Evolutionary conservation across 2,113 vertebrate genomes (phyloP).

Genomic region (Siphamia tubifer): DNA sequence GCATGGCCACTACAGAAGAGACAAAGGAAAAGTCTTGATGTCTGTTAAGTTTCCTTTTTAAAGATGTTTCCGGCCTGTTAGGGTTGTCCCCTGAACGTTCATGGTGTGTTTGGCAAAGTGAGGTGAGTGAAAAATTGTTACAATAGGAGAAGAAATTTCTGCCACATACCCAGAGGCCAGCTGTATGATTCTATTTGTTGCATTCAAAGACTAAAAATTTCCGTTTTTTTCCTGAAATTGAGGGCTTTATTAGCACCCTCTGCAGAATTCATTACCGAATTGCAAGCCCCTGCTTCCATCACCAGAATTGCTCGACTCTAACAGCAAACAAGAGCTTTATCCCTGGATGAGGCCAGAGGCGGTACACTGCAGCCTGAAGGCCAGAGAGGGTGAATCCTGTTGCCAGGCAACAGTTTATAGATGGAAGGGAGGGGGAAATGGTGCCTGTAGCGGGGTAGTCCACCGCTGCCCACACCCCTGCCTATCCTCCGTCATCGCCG

Average conservation of each 20-base stretch:
- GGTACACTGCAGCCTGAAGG: conserved; percentile 71
- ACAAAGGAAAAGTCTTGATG: conserved; percentile 19
- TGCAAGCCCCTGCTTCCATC: conserved; percentile 13
- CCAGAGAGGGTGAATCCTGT: conserved; percentile 73
- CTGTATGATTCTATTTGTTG: conserved; percentile 15
- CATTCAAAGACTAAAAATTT: not conserved
- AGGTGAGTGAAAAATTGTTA: not conserved
- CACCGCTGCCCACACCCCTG: conserved; percentile 58
- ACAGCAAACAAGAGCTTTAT: conserved; percentile 51
- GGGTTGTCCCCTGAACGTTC: not conserved
- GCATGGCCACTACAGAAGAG: conserved; percentile 25
- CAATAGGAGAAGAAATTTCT: not conserved
- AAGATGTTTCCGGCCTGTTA: conserved; percentile 26
- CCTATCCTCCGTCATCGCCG: conserved; percentile 58
- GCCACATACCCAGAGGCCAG: not conserved
- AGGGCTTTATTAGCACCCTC: conserved; percentile 43
- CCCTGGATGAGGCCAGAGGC: conserved; percentile 72
- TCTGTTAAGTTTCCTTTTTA: conserved; percentile 8
- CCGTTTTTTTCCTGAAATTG: conserved; percentile 10
- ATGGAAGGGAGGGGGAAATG: conserved; percentile 47
- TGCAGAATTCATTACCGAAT: conserved; percentile 46
- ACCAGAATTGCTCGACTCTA: conserved; percentile 55
- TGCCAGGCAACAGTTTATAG: conserved; percentile 80
- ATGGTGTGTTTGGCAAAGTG: not conserved
- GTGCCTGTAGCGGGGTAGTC: conserved; percentile 56